Evolutionary conservation across 2,797 vertebrate genomes (phyloP).

Genomic region (Adelosebastes latens): DNA sequence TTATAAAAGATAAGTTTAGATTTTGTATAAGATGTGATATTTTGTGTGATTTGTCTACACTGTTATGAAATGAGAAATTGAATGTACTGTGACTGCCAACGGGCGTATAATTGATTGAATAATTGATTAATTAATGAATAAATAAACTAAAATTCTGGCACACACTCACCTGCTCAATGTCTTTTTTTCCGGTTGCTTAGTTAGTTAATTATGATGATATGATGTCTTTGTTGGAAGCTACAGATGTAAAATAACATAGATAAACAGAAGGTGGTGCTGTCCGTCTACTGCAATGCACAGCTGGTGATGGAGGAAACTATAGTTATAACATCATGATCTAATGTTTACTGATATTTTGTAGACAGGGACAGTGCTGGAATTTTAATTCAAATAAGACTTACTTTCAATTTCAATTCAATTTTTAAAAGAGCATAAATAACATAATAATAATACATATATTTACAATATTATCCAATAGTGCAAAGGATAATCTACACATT

Average conservation of each 20-base stretch:
- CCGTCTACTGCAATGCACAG: neutral
- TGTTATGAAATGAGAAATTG: conserved; percentile 77
- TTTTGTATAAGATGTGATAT: conserved; percentile 86
- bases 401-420: neutral
- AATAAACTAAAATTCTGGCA: conserved; percentile 65
- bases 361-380: neutral
- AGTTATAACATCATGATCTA: neutral
- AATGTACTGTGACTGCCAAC: conserved; percentile 82
- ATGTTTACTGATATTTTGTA: neutral
- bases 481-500: too few relatives aligned
- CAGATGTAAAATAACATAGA: neutral
- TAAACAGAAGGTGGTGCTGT: conserved; percentile 43
- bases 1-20: conserved; percentile 82
- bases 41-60: conserved; percentile 80
- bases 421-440: neutral
- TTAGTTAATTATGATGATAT: neutral
- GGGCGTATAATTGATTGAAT: conserved; percentile 71
- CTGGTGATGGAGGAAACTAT: neutral
- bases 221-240: neutral
- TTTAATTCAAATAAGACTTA: neutral
- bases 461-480: too few relatives aligned
- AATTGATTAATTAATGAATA: conserved; percentile 63
- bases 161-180: neutral
- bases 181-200: neutral
- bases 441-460: neutral